These are phyloP conservation scores for Gerosis bhagava DNA, from an alignment of 2,888 invertebrate genomes.

Conservation along the genomic window DNA sequence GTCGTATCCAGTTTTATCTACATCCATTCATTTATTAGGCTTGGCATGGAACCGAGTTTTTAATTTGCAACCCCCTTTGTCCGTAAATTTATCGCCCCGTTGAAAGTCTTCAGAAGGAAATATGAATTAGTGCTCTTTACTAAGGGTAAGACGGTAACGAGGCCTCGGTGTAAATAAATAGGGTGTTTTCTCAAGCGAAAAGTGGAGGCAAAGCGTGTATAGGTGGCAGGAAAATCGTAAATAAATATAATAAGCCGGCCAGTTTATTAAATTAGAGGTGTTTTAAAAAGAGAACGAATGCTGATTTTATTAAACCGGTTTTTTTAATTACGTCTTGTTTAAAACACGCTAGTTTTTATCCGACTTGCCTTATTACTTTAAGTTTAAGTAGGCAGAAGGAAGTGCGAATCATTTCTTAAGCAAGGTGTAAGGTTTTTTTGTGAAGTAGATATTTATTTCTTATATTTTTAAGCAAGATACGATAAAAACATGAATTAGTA, in stretches of 20 bases:
- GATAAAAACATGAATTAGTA: no score
- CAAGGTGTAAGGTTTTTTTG: no score
- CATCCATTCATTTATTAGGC: constrained; percentile 53
- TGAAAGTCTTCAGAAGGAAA: constrained; percentile 63
- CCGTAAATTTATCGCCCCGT: constrained; percentile 65
- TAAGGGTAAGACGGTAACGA: constrained; percentile 54
- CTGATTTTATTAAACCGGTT: constrained; percentile 4
- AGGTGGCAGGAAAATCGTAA: constrained; percentile 21
- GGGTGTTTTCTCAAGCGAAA: constrained; percentile 21
- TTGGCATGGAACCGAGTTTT: constrained; percentile 63
- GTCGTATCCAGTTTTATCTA: constrained; percentile 22
- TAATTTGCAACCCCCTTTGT: constrained; percentile 73
- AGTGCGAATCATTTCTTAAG: no score
- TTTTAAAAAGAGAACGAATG: constrained; percentile 16
- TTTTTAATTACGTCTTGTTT: constrained; percentile 3
- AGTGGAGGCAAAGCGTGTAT: constrained; percentile 13
- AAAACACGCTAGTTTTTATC: no score
- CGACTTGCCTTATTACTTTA: background rate
- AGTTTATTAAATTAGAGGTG: constrained; percentile 22
- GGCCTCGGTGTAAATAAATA: constrained; percentile 24
- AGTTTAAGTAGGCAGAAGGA: no score
- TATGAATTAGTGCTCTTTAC: constrained; percentile 68
- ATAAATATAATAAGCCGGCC: constrained; percentile 21
- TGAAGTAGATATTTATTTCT: no score
- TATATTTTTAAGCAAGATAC: no score